phyloP scores from a whole-genome alignment of 1,140 invertebrate species.

The Zaprionus ghesquierei region DNA sequence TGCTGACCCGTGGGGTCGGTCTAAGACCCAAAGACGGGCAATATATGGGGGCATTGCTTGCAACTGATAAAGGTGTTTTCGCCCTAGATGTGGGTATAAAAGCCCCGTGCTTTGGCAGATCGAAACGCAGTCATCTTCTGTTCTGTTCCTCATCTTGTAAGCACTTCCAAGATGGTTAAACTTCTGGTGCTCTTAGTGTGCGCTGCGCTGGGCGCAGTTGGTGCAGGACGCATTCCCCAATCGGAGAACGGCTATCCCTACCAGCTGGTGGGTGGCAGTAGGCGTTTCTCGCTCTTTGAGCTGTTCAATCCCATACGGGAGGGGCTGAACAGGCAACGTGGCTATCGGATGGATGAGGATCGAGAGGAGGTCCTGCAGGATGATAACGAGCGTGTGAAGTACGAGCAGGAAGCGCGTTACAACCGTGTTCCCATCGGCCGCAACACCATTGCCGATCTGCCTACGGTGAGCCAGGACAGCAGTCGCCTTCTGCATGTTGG shows the following conservation, averaged over 20 bases:
- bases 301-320: neutral
- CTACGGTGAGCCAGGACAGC: constrained; percentile 37
- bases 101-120: neutral
- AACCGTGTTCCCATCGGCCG: constrained; percentile 43
- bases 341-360: neutral
- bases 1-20: constrained; percentile 8
- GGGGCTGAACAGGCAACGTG: neutral
- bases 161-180: constrained; percentile 7
- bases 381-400: neutral
- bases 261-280: neutral
- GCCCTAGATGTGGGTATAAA: constrained; percentile 12
- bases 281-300: neutral
- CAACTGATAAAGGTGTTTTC: constrained; percentile 17
- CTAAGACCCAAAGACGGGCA: neutral
- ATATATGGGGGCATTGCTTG: constrained; percentile 1
- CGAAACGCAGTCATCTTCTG: constrained; percentile 10
- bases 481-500: constrained; percentile 44
- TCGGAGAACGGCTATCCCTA: neutral
- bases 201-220: constrained; percentile 5
- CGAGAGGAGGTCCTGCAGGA: constrained; percentile 2
- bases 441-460: constrained; percentile 22
- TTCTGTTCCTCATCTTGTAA: neutral
- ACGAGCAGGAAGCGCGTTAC: constrained; percentile 9
- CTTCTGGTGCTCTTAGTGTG: constrained; percentile 9
- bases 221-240: constrained; percentile 1